Base-by-base conservation (phyloP, 2,888 invertebrate species). In the Drosophila leonis region DNA sequence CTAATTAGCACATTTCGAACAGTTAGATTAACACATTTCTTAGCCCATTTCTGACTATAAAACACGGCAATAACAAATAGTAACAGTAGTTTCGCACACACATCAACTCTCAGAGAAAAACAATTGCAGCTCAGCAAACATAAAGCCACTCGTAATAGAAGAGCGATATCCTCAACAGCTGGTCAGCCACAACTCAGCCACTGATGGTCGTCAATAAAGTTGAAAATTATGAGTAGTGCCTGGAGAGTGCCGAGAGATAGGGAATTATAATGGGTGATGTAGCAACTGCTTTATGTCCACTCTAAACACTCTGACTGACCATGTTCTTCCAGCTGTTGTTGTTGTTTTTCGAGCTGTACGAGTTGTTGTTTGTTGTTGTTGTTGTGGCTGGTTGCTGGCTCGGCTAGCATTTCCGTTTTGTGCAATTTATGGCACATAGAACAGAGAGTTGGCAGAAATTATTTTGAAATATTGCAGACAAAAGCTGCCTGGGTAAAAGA, bases 391-490 rank as follows among this genome's bases (percentile, higher is more conserved):
- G 37, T n/a, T 56, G 41, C 35, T 57, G 48, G 41, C 49, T 37
- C 44, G 39, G 57, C 57, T 48, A 61, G 59, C 71, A 71, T 74
- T 68, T 78, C 75, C 75, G 71, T 77, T 80, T 67, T 71, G 62
- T 70, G 70, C 67, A 77, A 79, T 79, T 80, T 80, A 77, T 73
- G 67, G 77, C 64, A 59, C 49, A 70, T 20, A 49, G 37, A 33
- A 54, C 48, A 54, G 33, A 52, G 31, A 57, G 57, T 64, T 81
- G 68, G 46, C 64, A 69, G 72, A 88, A 83, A 83, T 83, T 75
- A 86, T 88, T 86, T 80, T 83, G 81, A 84, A 86, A 84, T 86
- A 88, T 78, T 72, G 74, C 86, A 74, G 78, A 83, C 70, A 72
- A 82, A 84, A 74, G 70, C 72, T 65, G 71, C 55, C 56, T 64